Percentiles rank a stretch among this genome's conserved stretches.
phyloP scores from a whole-genome alignment of 2,797 vertebrate genomes.

The Oryzias dopingdopingensis region DNA sequence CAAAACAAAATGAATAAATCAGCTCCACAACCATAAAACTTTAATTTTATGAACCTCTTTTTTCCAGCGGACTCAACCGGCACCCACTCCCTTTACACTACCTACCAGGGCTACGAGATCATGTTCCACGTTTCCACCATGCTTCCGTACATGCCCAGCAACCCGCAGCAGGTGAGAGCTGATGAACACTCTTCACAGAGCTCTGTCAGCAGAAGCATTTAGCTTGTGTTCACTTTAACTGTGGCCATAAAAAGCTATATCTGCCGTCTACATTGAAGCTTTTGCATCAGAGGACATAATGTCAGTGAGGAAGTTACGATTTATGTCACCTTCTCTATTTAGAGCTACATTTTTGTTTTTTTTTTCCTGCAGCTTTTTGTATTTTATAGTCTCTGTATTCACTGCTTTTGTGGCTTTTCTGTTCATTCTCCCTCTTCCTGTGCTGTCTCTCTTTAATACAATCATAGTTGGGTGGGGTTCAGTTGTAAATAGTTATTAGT shows the following conservation, averaged over 20 bases:
- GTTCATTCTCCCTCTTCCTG: conserved; percentile 16
- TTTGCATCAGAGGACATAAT: conserved; percentile 31
- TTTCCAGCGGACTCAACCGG: conserved; percentile 90
- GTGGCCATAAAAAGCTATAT: too few species aligned
- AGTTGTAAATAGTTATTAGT: conserved; percentile 40
- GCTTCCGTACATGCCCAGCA: conserved; percentile 95
- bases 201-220: neutral
- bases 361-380: conserved; percentile 28
- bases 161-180: conserved; percentile 89
- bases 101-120: conserved; percentile 93
- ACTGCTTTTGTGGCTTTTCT: conserved; percentile 26
- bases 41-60: neutral
- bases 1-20: too few species aligned
- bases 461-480: conserved; percentile 61
- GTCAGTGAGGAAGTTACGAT: conserved; percentile 43
- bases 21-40: neutral
- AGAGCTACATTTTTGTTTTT: conserved; percentile 17
- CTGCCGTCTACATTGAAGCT: neutral
- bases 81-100: conserved; percentile 93
- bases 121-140: conserved; percentile 98
- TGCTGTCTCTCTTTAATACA: conserved; percentile 42
- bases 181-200: neutral
- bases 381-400: conserved; percentile 49
- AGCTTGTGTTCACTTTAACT: too few species aligned
- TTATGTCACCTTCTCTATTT: conserved; percentile 31